Evolutionary conservation across 2,797 vertebrate genomes (phyloP).

Genomic region (Halcyon chelicuti): DNA sequence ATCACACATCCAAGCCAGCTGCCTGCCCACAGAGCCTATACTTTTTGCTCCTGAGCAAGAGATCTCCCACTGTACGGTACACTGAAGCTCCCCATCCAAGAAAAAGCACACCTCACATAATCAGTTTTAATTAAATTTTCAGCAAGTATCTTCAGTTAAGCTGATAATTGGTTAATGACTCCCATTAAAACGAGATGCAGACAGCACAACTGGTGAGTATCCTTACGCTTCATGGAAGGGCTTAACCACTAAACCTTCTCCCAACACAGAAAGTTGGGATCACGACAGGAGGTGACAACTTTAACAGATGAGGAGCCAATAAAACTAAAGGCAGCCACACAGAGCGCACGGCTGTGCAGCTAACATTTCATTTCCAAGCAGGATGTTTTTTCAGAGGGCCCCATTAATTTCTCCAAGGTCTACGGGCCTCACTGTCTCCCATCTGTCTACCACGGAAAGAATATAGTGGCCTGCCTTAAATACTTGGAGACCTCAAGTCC

Average conservation of each 20-base stretch:
- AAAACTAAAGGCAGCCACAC: conserved; percentile 46
- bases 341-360: not conserved
- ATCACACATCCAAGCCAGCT: not conserved
- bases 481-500: conserved; percentile 52
- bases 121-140: not conserved
- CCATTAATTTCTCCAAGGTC: conserved; percentile 68
- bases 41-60: not conserved
- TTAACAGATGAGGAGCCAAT: not conserved
- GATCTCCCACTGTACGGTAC: not conserved
- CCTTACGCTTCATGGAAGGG: not conserved
- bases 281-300: not conserved
- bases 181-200: not conserved
- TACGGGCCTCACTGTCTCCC: conserved; percentile 47
- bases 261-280: not conserved
- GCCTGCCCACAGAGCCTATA: not conserved
- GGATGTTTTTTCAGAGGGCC: conserved; percentile 40
- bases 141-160: not conserved
- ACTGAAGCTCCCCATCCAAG: not conserved
- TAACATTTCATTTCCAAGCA: conserved; percentile 64
- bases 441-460: conserved; percentile 59
- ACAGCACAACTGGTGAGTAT: not conserved
- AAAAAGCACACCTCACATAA: not conserved
- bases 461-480: conserved; percentile 63
- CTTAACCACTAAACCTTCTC: not conserved
- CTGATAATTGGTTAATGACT: not conserved